phyloP scores from a whole-genome alignment of 2,888 invertebrate genomes.

The Syrista parreyssii region DNA sequence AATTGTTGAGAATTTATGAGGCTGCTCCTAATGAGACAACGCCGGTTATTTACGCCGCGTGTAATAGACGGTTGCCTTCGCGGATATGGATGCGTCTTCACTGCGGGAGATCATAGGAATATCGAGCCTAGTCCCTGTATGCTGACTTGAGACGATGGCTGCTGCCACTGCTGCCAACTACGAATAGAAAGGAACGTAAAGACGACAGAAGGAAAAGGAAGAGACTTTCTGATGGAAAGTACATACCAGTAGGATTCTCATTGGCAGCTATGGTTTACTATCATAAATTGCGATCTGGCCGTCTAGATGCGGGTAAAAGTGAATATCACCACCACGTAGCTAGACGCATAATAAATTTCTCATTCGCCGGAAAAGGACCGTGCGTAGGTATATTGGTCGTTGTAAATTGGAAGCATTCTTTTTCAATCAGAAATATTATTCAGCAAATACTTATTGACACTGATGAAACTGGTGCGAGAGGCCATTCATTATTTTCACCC shows the following conservation, averaged over 20 bases:
- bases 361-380: neutral
- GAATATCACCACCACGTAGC: neutral
- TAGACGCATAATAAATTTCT: neutral
- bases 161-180: neutral
- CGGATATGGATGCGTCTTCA: neutral
- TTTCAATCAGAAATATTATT: neutral
- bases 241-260: neutral
- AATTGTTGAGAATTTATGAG: constrained; percentile 31
- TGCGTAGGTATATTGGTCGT: neutral
- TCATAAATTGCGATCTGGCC: neutral
- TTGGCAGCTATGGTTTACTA: neutral
- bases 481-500: neutral
- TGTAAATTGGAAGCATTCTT: neutral
- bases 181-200: neutral
- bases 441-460: neutral
- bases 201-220: neutral
- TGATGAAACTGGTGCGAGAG: neutral
- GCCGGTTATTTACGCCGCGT: neutral
- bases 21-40: neutral
- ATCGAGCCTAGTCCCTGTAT: neutral
- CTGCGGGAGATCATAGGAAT: neutral
- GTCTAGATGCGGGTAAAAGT: neutral
- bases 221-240: neutral
- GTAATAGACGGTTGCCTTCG: neutral
- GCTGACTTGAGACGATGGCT: neutral